Evolutionary conservation across 2,113 vertebrate genomes (phyloP).

Genomic region (Alaudala cheleensis): DNA sequence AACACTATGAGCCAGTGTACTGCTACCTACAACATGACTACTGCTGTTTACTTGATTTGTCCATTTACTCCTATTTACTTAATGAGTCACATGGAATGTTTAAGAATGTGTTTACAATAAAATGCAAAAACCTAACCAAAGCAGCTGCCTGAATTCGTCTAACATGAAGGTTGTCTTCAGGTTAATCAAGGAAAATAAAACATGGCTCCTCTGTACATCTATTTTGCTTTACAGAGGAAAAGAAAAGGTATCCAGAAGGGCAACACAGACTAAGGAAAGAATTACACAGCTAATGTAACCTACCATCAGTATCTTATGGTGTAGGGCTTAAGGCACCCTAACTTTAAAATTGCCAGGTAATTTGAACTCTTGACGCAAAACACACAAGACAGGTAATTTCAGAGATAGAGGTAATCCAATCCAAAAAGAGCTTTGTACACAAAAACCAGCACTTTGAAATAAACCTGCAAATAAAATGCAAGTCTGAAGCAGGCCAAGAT

Average conservation of each 20-base stretch:
- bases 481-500: slow-evolving; percentile 11
- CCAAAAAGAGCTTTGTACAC: background rate
- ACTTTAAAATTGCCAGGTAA: background rate
- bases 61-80: background rate
- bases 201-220: background rate
- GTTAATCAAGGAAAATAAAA: background rate
- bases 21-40: background rate
- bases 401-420: slow-evolving; percentile 36
- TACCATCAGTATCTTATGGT: background rate
- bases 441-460: background rate
- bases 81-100: background rate
- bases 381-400: slow-evolving; percentile 33
- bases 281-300: background rate
- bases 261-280: background rate
- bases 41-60: background rate
- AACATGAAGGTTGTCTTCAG: background rate
- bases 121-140: slow-evolving; percentile 17
- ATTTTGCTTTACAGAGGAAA: background rate
- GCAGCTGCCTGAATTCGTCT: background rate
- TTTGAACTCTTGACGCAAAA: slow-evolving; percentile 36
- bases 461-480: background rate
- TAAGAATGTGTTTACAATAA: background rate
- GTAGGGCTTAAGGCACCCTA: background rate
- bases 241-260: background rate
- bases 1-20: background rate